Percentiles rank a stretch among this genome's conserved stretches.
phyloP scores from a whole-genome alignment of 1,140 invertebrate species.

The Kradibia gibbosae region DNA sequence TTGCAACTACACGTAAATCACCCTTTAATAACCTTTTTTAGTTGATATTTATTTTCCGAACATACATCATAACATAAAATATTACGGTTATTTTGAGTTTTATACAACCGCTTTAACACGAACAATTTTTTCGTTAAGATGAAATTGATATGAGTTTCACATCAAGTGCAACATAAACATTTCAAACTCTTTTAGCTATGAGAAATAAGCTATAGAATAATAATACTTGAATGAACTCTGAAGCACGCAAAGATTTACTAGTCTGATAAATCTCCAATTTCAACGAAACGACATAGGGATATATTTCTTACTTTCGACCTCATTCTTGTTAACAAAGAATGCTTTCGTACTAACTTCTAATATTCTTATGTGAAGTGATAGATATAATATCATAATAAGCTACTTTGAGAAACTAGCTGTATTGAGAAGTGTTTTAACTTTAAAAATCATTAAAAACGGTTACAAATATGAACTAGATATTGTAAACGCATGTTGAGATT shows the following conservation, averaged over 20 bases:
- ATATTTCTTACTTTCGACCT: conserved; percentile 30
- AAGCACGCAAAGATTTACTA: conserved; percentile 41
- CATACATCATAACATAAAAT: conserved; percentile 41
- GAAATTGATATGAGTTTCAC: conserved; percentile 40
- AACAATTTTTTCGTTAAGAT: conserved; percentile 19
- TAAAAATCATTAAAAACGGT: background rate
- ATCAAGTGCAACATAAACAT: conserved; percentile 44
- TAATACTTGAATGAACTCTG: conserved; percentile 41
- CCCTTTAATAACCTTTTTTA: conserved; percentile 29
- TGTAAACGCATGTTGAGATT: too few relatives aligned
- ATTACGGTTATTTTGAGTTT: conserved; percentile 34
- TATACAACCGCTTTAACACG: conserved; percentile 4
- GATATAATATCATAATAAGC: background rate
- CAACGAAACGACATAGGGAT: conserved; percentile 9
- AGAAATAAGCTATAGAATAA: conserved; percentile 45
- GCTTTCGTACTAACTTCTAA: conserved; percentile 11
- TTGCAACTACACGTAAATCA: conserved; percentile 18
- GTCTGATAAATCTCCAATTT: conserved; percentile 42
- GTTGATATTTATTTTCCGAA: conserved; percentile 18
- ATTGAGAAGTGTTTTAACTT: background rate
- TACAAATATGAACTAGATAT: too few relatives aligned
- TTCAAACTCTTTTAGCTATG: conserved; percentile 44
- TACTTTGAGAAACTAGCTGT: background rate
- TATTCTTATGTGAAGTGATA: background rate
- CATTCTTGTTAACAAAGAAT: conserved; percentile 27